These are phyloP conservation scores for Gobius niger DNA, from an alignment of 2,113 vertebrate genomes.

Conservation along the genomic window DNA sequence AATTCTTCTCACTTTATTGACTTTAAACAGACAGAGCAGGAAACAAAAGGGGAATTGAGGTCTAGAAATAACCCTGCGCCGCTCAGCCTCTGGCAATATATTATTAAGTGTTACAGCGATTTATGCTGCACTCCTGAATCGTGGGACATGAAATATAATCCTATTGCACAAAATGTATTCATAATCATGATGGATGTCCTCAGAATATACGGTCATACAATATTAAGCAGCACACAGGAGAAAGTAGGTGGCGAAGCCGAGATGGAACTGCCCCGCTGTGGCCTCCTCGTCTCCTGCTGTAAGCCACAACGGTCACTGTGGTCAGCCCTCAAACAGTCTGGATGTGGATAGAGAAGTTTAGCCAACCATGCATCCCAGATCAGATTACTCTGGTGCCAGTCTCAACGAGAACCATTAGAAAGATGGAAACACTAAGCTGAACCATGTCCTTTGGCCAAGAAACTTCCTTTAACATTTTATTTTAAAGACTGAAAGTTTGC, in stretches of 20 bases:
- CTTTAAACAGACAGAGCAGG: slow-evolving; percentile 56
- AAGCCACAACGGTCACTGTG: slow-evolving; percentile 57
- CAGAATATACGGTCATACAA: slow-evolving; percentile 39
- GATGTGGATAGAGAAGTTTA: slow-evolving; percentile 58
- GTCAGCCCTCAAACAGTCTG: slow-evolving; percentile 54
- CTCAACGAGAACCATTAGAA: slow-evolving; percentile 47
- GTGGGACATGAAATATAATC: slow-evolving; percentile 58
- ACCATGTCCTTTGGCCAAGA: slow-evolving; percentile 46
- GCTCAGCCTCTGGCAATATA: slow-evolving; percentile 45
- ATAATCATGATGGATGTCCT: slow-evolving; percentile 54
- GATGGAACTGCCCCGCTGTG: slow-evolving; percentile 48
- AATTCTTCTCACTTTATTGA: slow-evolving; percentile 52
- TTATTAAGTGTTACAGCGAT: slow-evolving; percentile 59
- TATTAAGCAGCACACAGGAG: slow-evolving; percentile 39
- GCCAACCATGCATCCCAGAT: slow-evolving; percentile 50
- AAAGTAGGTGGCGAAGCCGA: slow-evolving; percentile 33
- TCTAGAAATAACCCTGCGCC: slow-evolving; percentile 48
- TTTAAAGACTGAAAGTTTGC: slow-evolving; percentile 34
- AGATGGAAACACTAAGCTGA: slow-evolving; percentile 38
- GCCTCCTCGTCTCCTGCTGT: slow-evolving; percentile 42
- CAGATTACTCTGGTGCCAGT: slow-evolving; percentile 46
- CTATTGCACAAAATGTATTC: slow-evolving; percentile 43
- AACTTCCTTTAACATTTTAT: slow-evolving; percentile 40
- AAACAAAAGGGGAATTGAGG: slow-evolving; percentile 51
- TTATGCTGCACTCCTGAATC: slow-evolving; percentile 50